Conservation (phyloP, 2,888 invertebrate species). For the Lottia scabra region DNA sequence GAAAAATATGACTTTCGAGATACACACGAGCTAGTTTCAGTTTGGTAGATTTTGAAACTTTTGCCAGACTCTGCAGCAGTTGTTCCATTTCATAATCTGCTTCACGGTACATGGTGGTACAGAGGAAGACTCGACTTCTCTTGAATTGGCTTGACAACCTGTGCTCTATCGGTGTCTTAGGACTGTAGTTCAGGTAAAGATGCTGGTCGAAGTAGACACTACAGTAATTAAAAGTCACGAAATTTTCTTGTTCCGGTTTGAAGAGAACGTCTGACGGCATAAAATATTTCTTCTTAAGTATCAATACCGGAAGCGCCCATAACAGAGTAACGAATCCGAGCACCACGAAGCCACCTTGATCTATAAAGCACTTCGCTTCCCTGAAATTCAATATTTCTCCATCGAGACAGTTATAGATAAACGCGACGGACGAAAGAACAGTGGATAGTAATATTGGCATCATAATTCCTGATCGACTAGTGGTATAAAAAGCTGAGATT, state of each 20-base stretch:
- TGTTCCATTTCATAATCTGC: conserved; percentile 57
- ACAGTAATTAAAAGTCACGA: conserved; percentile 38
- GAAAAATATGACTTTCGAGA: conserved; percentile 53
- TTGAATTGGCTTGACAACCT: neutral
- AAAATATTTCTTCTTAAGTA: conserved; percentile 22
- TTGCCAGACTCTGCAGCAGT: conserved; percentile 43
- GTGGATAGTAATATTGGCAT: conserved; percentile 31
- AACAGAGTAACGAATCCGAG: conserved; percentile 19
- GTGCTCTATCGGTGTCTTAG: conserved; percentile 16
- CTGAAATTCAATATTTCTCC: neutral
- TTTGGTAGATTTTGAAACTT: conserved; percentile 36
- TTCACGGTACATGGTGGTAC: conserved; percentile 61
- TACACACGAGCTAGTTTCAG: conserved; percentile 37
- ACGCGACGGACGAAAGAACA: conserved; percentile 22
- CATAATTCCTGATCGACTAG: conserved; percentile 31
- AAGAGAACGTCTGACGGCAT: conserved; percentile 30
- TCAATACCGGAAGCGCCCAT: conserved; percentile 38
- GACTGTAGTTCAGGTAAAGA: conserved; percentile 36
- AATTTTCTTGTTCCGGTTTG: conserved; percentile 39
- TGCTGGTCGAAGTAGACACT: conserved; percentile 42
- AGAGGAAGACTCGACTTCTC: conserved; percentile 45
- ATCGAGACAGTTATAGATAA: conserved; percentile 25
- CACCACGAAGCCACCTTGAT: conserved; percentile 14
- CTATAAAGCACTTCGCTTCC: conserved; percentile 4
- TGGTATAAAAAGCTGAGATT: conserved; percentile 29